These are phyloP conservation scores for Lethenteron camtschaticum DNA, from an alignment of 2,113 vertebrate genomes.

Conservation along the genomic window DNA sequence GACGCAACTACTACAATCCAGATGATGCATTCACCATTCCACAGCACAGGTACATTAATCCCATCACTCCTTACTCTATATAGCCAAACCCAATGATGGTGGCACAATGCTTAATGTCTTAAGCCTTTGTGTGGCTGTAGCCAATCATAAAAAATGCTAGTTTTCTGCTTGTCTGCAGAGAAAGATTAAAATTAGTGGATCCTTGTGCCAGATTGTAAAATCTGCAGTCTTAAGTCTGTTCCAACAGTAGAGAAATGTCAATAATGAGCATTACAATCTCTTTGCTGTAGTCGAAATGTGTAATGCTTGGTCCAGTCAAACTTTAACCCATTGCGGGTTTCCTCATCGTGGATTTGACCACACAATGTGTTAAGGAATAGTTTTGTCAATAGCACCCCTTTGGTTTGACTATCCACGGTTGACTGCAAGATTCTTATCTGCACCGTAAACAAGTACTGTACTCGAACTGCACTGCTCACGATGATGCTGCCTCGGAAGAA, in stretches of 20 bases:
- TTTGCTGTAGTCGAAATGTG: not conserved
- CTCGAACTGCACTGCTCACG: too few species aligned
- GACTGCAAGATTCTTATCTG: too few species aligned
- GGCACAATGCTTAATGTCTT: not conserved
- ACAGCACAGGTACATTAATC: conserved; percentile 18
- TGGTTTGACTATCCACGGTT: too few species aligned
- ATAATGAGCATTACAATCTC: not conserved
- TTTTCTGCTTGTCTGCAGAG: not conserved
- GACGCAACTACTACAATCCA: conserved; percentile 21
- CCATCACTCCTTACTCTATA: not conserved
- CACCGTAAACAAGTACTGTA: too few species aligned
- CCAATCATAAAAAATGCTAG: not conserved
- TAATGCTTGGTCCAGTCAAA: too few species aligned
- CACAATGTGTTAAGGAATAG: too few species aligned
- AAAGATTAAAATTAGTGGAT: not conserved
- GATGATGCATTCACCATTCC: conserved; percentile 20
- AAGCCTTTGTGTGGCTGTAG: too few species aligned
- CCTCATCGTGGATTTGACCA: too few species aligned
- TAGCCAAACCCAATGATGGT: not conserved
- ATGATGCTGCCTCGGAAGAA: too few species aligned
- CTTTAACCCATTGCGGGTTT: too few species aligned
- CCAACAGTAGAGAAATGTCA: not conserved
- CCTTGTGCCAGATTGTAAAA: not conserved
- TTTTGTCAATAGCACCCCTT: too few species aligned
- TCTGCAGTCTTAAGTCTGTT: not conserved